Evolutionary conservation across 2,888 invertebrate genomes (phyloP), one percentile per base, ranked within the genome.

Genomic region (Torymus texanus): DNA sequence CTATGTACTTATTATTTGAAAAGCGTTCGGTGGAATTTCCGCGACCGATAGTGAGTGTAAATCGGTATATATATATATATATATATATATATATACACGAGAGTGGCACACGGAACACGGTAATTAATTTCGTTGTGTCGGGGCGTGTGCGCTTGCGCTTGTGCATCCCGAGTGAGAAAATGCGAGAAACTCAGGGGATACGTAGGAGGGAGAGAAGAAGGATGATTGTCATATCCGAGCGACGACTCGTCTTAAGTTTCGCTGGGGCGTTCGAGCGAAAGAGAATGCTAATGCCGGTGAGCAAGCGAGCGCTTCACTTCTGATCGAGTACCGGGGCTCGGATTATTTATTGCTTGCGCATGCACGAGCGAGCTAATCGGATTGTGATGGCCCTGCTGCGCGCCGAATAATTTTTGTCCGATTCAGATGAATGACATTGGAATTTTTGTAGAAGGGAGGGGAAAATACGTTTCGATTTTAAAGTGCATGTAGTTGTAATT

Each of bases 201-300:
- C 41, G 41, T 41, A 8, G 8, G 41, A 41, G 41, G 41, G 8
- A 41, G 41, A 8, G 21, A 62, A 53, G 29, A 29, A 41, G 18
- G n/a, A 62, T 29, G 55, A 58, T 50, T 53, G 61, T 68, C 41
- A 41, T 59, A 59, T 41, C 41, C 63, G 21, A 2, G 21, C 11
- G 18, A 41, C 21, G 58, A 66, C n/a, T 53, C 50, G 53, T 78
- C 72, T 67, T 68, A 73, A 62, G 73, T 73, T 68, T 59, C 68
- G 41, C 21, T 18, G 21, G 51, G 2, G 58, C 14, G 14, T 21
- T 61, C 16, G n/a, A 67, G 41, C 21, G 66, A 66, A 78, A 72
- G 66, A 50, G 63, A 67, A 73, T 67, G 71, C 51, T 67, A 73
- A 71, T 78, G 58, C 55, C 55, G 61, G 61, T 73, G 41, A 1